Percentiles rank a stretch among this genome's conserved stretches.
Evolutionary conservation across 2,888 invertebrate genomes (phyloP).

Genomic region (Prosapia bicincta): DNA sequence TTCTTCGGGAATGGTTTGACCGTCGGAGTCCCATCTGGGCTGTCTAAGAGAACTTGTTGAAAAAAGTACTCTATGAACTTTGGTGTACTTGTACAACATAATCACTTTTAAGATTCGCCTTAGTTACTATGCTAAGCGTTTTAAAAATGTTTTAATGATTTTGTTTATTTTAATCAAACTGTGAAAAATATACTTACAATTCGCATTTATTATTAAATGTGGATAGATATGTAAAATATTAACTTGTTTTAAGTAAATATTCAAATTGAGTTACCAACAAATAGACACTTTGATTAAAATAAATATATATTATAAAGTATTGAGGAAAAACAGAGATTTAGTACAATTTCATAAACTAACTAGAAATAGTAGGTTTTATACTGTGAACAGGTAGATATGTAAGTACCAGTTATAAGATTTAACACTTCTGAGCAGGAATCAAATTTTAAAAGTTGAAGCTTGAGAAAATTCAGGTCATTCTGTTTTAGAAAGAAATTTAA

Average conservation of each 20-base stretch:
- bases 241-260: background rate
- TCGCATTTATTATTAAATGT: background rate
- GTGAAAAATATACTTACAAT: background rate
- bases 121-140: background rate
- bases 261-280: background rate
- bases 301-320: no score
- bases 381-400: background rate
- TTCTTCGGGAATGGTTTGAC: conserved; percentile 22
- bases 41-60: conserved; percentile 27
- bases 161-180: background rate
- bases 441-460: background rate
- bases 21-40: conserved; percentile 25
- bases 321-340: background rate
- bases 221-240: background rate
- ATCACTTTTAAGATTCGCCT: background rate
- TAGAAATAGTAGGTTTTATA: background rate
- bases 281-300: background rate
- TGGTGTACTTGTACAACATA: background rate
- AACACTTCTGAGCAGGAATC: background rate
- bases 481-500: background rate
- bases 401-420: background rate
- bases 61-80: conserved; percentile 21
- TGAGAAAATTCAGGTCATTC: background rate
- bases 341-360: background rate
- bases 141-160: background rate